phyloP scores from a whole-genome alignment of 1,140 invertebrate genomes.

The Anastatus disparis region DNA sequence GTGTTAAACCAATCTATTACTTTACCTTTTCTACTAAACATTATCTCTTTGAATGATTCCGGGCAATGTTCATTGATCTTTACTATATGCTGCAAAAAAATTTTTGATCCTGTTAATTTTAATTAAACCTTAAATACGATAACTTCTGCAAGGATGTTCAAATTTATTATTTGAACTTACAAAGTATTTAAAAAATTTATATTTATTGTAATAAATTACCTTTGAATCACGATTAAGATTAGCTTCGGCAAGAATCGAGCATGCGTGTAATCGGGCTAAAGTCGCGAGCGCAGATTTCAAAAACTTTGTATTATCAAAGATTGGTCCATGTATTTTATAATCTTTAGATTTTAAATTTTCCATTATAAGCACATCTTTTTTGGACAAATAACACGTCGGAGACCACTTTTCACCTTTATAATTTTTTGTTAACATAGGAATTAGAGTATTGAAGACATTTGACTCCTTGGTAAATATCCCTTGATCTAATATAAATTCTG shows the following conservation, averaged over 20 bases:
- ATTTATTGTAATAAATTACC: background rate
- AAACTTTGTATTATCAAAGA: background rate
- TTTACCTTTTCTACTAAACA: too few species aligned
- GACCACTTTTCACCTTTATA: slow-evolving; percentile 3
- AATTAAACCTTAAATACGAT: background rate
- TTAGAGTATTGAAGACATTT: slow-evolving; percentile 59
- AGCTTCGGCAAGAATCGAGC: background rate
- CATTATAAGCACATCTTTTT: background rate
- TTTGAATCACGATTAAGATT: background rate
- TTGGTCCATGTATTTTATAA: background rate
- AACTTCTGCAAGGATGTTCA: too few species aligned
- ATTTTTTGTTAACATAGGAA: slow-evolving; percentile 56
- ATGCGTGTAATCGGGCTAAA: background rate
- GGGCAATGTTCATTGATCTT: too few species aligned
- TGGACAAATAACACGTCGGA: background rate
- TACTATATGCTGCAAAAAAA: background rate
- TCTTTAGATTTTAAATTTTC: background rate
- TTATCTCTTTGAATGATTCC: too few species aligned
- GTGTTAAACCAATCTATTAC: too few species aligned
- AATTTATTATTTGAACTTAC: background rate
- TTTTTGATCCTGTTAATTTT: background rate
- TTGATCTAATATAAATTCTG: slow-evolving; percentile 62
- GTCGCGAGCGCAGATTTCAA: background rate
- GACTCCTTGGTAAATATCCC: slow-evolving; percentile 67
- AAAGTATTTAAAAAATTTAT: too few species aligned